These are phyloP conservation scores for Danio jaintianensis DNA, from an alignment of 2,797 vertebrate species.

Conservation along the genomic window DNA sequence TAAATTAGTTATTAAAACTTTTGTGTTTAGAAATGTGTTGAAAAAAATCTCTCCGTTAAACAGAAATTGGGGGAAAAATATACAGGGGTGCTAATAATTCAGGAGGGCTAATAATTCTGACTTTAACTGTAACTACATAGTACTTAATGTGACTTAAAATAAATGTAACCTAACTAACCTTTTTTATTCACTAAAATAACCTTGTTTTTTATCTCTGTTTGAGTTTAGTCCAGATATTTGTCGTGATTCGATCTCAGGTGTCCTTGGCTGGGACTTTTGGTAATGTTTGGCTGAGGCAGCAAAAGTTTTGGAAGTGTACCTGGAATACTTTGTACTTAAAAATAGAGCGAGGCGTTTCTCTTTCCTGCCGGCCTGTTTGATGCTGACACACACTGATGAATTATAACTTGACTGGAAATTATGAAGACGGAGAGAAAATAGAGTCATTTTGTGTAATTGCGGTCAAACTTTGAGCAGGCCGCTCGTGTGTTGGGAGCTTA, in stretches of 20 bases:
- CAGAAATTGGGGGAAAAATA: too few species aligned
- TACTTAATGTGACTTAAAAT: too few species aligned
- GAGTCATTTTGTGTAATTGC: constrained; percentile 78
- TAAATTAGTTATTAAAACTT: too few species aligned
- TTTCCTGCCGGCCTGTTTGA: constrained; percentile 69
- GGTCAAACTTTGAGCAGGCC: constrained; percentile 68
- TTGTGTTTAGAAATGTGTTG: too few species aligned
- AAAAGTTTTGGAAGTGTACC: constrained; percentile 71
- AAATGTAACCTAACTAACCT: too few species aligned
- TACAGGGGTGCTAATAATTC: too few species aligned
- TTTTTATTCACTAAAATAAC: too few species aligned
- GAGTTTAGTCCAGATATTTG: constrained; percentile 68
- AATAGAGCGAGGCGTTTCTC: constrained; percentile 73
- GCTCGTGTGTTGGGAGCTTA: constrained; percentile 65
- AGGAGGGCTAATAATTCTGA: too few species aligned
- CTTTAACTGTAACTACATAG: too few species aligned
- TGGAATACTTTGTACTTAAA: constrained; percentile 74
- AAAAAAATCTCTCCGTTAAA: too few species aligned
- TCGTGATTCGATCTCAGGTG: constrained; percentile 74
- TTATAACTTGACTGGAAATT: constrained; percentile 82
- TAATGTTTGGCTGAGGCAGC: constrained; percentile 71
- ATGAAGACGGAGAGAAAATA: constrained; percentile 76
- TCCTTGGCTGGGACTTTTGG: constrained; percentile 70
- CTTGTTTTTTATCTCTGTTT: constrained; percentile 56
- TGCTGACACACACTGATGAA: constrained; percentile 75